phyloP scores from a whole-genome alignment of 2,113 vertebrate species.

The Ia io region DNA sequence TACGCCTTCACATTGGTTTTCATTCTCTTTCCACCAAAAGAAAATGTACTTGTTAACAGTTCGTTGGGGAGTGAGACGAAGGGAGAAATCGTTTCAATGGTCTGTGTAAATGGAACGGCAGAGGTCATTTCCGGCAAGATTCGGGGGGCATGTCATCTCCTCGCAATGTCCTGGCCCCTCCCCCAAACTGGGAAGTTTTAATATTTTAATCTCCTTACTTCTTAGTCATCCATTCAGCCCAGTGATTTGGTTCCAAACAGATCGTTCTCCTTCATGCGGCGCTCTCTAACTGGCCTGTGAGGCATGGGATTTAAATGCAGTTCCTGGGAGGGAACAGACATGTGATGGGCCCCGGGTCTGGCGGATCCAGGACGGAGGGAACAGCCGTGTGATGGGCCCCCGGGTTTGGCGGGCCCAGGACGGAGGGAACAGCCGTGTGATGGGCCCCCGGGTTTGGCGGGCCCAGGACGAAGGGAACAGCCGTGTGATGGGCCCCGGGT shows the following conservation, averaged over 20 bases:
- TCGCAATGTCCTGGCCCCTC: no score
- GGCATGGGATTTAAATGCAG: not conserved
- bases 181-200: not conserved
- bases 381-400: no score
- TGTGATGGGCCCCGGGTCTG: not conserved
- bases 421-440: no score
- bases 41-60: not conserved
- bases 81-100: not conserved
- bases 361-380: no score
- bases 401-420: no score
- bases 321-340: not conserved
- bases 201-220: not conserved
- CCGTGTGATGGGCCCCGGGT: no score
- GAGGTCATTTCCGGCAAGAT: no score
- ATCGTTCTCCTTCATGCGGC: no score
- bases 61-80: not conserved
- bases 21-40: not conserved
- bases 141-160: fast-evolving
- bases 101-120: no score
- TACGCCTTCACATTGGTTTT: not conserved
- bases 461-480: no score
- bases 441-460: no score
- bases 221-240: not conserved
- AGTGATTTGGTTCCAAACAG: not conserved
- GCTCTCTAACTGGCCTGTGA: not conserved